A percentile compares a stretch with the other conserved stretches of the same genome.
These are phyloP conservation scores for Melanotaenia pygmaea DNA, from an alignment of 2,797 vertebrate species.

Conservation along the genomic window DNA sequence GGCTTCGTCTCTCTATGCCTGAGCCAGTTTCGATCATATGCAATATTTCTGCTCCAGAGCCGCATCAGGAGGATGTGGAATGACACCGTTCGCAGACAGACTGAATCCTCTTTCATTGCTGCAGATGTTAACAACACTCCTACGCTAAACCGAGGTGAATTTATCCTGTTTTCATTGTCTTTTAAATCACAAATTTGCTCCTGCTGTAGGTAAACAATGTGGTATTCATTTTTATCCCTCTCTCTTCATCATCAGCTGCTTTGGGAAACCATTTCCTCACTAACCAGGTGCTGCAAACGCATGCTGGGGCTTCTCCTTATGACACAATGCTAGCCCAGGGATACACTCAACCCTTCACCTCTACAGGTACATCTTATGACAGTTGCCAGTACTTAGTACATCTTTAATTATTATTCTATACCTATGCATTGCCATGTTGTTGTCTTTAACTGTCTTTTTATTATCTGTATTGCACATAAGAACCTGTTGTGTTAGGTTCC, in stretches of 20 bases:
- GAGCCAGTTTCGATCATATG: slow-evolving; percentile 46
- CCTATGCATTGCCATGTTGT: neutral
- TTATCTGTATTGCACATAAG: neutral
- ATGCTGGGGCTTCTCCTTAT: slow-evolving; percentile 90
- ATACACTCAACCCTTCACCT: slow-evolving; percentile 89
- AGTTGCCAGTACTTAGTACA: neutral
- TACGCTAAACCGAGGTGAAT: slow-evolving; percentile 89
- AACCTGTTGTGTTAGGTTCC: neutral
- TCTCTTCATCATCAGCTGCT: slow-evolving; percentile 73
- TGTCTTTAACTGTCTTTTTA: slow-evolving; percentile 15
- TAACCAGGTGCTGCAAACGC: slow-evolving; percentile 91
- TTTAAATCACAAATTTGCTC: slow-evolving; percentile 3
- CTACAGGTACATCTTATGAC: slow-evolving; percentile 84
- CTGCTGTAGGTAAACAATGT: slow-evolving; percentile 6
- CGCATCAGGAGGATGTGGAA: slow-evolving; percentile 96
- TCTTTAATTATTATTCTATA: neutral
- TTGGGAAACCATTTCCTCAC: slow-evolving; percentile 93
- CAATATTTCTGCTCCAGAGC: slow-evolving; percentile 80
- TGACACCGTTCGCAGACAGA: slow-evolving; percentile 92
- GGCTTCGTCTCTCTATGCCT: slow-evolving; percentile 14
- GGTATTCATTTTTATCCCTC: slow-evolving; percentile 16
- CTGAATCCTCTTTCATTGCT: slow-evolving; percentile 93
- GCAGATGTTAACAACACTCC: slow-evolving; percentile 94
- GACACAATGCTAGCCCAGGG: slow-evolving; percentile 92
- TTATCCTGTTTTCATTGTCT: neutral